Conservation (phyloP, 2,888 invertebrate species). For the Ophion ellenae region DNA sequence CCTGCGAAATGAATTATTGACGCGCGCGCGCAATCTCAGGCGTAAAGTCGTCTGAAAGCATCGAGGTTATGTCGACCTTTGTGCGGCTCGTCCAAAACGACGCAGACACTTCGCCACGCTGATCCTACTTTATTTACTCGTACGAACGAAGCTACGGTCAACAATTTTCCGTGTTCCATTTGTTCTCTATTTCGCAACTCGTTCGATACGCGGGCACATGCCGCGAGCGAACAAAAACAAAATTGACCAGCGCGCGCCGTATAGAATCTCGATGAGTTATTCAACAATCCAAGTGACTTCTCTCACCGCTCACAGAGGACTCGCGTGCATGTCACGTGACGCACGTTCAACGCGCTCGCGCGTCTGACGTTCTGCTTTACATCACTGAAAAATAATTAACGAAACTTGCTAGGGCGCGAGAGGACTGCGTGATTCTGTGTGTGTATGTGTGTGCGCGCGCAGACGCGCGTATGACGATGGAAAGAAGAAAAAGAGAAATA, state of each 20-base stretch:
- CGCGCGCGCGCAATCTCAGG: background rate
- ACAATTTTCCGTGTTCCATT: background rate
- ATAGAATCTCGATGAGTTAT: background rate
- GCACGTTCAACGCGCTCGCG: slow-evolving; percentile 8
- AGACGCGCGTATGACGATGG: background rate
- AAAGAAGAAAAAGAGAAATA: background rate
- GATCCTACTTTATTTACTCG: no score
- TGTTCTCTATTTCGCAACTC: background rate
- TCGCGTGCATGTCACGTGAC: background rate
- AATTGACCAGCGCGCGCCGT: background rate
- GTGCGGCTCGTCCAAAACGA: background rate
- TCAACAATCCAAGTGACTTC: background rate
- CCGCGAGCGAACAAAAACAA: background rate
- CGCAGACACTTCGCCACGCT: background rate
- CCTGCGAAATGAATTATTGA: background rate
- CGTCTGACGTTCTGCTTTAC: slow-evolving; percentile 6
- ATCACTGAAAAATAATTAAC: slow-evolving; percentile 21
- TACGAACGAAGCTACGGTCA: background rate
- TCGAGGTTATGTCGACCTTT: background rate
- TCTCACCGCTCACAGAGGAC: background rate
- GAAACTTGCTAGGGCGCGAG: background rate
- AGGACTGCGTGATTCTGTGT: background rate
- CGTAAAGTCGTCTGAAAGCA: background rate
- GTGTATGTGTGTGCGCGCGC: slow-evolving; percentile 4
- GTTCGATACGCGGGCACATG: background rate